Percentiles rank a stretch among this genome's conserved stretches.
Evolutionary conservation across 2,797 vertebrate genomes (phyloP).

Genomic region (Avahi laniger): DNA sequence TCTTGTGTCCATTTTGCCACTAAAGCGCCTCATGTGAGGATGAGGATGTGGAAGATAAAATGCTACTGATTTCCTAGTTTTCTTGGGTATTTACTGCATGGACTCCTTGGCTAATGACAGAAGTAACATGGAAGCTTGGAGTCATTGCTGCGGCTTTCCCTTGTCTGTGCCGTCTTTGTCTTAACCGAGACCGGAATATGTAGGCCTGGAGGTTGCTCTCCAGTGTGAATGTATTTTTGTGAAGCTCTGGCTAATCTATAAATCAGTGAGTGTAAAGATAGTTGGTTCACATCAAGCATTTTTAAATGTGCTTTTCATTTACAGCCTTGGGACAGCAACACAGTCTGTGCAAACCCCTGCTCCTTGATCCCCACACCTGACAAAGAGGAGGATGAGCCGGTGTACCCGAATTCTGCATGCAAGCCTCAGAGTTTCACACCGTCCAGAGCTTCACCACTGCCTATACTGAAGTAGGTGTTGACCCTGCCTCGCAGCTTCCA

Average conservation of each 20-base stretch:
- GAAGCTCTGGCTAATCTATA: not conserved
- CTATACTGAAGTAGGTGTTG: constrained; percentile 87
- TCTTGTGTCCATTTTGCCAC: not conserved
- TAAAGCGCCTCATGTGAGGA: not conserved
- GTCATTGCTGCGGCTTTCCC: not conserved
- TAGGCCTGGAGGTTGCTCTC: not conserved
- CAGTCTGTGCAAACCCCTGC: constrained; percentile 85
- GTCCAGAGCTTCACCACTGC: constrained; percentile 91
- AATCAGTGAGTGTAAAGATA: not conserved
- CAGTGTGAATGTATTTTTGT: not conserved
- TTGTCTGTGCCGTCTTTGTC: not conserved
- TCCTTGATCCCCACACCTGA: constrained; percentile 91
- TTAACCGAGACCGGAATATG: not conserved
- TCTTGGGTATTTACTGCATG: not conserved
- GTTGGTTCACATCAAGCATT: not conserved
- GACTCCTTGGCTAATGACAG: not conserved
- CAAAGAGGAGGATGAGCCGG: constrained; percentile 86
- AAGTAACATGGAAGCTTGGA: not conserved
- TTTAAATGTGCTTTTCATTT: constrained; percentile 9
- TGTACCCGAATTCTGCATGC: constrained; percentile 43
- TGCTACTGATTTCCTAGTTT: not conserved
- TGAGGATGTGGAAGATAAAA: not conserved
- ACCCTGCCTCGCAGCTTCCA: not conserved
- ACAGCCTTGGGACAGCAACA: constrained; percentile 83
- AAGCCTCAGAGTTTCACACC: constrained; percentile 80